Percentiles rank a stretch among this genome's conserved stretches.
Evolutionary conservation across 2,888 invertebrate genomes (phyloP).

Genomic region (Clanis bilineata): DNA sequence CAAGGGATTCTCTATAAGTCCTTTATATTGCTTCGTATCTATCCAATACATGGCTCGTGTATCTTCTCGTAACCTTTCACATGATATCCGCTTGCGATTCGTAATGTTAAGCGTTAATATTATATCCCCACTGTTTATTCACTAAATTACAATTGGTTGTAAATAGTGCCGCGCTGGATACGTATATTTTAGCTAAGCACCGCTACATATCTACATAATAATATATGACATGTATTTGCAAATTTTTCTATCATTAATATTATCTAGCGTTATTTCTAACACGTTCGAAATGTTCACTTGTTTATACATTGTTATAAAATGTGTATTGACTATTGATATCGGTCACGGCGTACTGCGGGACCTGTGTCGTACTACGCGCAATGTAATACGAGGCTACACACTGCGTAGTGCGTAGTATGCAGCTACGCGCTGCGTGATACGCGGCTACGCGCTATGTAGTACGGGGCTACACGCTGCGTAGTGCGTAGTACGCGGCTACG

Average conservation of each 20-base stretch:
- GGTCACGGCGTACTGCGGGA: slow-evolving; percentile 34
- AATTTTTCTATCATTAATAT: slow-evolving; percentile 74
- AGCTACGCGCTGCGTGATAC: no score
- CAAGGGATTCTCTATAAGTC: slow-evolving; percentile 79
- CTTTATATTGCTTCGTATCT: slow-evolving; percentile 73
- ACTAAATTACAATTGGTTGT: slow-evolving; percentile 61
- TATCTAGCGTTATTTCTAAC: slow-evolving; percentile 75
- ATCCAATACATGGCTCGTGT: slow-evolving; percentile 62
- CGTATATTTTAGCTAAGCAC: slow-evolving; percentile 68
- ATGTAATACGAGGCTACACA: not conserved
- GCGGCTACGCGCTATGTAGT: not conserved
- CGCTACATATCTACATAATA: slow-evolving; percentile 72
- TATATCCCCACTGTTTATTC: slow-evolving; percentile 56
- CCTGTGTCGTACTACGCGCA: not conserved
- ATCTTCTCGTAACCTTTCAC: slow-evolving; percentile 56
- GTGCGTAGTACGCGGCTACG: not conserved
- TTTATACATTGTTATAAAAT: slow-evolving; percentile 78
- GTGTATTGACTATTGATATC: slow-evolving; percentile 67
- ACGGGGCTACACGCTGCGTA: not conserved
- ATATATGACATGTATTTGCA: slow-evolving; percentile 67
- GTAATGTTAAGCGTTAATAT: slow-evolving; percentile 63
- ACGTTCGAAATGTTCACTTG: slow-evolving; percentile 80
- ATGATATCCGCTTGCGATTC: slow-evolving; percentile 70
- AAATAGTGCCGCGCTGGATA: slow-evolving; percentile 64
- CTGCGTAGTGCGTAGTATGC: not conserved